Conservation (phyloP, 2,113 vertebrate genomes). For the Limnothrissa miodon region DNA sequence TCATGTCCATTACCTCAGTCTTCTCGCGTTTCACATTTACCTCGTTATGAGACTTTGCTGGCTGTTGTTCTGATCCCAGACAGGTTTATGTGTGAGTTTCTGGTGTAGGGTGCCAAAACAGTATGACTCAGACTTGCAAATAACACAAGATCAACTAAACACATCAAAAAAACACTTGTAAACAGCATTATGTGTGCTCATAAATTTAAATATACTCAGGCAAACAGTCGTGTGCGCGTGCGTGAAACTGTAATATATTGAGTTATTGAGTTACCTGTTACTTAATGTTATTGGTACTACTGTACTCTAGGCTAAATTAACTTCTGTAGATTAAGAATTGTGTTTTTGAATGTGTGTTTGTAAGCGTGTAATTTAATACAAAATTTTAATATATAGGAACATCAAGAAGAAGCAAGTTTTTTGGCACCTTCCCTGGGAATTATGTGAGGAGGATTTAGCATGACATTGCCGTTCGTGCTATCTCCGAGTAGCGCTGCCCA, state of each 20-base stretch:
- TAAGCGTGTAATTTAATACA: background rate
- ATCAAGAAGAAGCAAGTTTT: constrained; percentile 86
- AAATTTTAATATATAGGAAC: constrained; percentile 71
- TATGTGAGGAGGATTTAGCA: constrained; percentile 84
- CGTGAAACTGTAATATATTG: no score
- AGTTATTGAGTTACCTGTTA: no score
- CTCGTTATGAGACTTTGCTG: background rate
- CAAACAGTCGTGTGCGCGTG: no score
- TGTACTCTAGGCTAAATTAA: no score
- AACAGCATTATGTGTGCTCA: background rate
- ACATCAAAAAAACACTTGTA: background rate
- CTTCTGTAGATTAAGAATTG: no score
- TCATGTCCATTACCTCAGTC: background rate
- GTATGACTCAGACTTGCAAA: constrained; percentile 6
- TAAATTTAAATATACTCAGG: no score
- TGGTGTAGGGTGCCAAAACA: background rate
- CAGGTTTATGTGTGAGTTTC: background rate
- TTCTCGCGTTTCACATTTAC: background rate
- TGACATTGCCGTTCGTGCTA: background rate
- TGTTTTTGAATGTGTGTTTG: background rate
- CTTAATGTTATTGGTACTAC: no score
- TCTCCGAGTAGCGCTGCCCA: background rate
- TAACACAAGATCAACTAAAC: background rate
- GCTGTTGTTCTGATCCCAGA: background rate
- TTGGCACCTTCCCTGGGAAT: constrained; percentile 91